phyloP scores from a whole-genome alignment of 1,140 invertebrate species.

The Steinernema feltiae region DNA sequence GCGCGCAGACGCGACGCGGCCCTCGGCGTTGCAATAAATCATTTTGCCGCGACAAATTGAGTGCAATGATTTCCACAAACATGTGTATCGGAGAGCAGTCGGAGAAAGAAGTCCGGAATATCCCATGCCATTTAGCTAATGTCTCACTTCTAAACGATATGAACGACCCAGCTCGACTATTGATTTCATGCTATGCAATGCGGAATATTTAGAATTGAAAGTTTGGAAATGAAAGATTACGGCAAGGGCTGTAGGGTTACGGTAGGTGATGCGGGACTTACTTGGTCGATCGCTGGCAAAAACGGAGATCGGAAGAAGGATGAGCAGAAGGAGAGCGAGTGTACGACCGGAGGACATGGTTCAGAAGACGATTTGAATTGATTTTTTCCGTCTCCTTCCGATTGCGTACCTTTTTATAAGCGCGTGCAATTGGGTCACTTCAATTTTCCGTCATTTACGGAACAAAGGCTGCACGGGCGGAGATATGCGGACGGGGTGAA shows the following conservation, averaged over 20 bases:
- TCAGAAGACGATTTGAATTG: constrained; percentile 2
- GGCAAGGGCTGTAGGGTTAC: no score
- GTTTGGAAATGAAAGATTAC: no score
- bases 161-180: no score
- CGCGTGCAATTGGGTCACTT: background rate
- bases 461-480: background rate
- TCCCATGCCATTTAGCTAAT: background rate
- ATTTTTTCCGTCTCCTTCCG: constrained; percentile 8
- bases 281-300: background rate
- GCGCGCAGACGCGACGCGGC: background rate
- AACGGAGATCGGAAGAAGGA: background rate
- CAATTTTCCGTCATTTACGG: constrained; percentile 8
- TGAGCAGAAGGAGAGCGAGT: background rate
- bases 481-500: background rate
- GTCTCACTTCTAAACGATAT: background rate
- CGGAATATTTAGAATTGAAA: no score
- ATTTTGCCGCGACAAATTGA: constrained; percentile 1
- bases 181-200: no score
- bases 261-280: background rate
- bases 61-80: background rate
- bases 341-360: background rate
- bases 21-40: background rate
- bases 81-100: background rate
- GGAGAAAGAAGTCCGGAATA: background rate
- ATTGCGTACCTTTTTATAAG: background rate